Evolutionary conservation across 2,888 invertebrate species (phyloP), one percentile per base, ranked within the genome.

Genomic region (Drosophila neonasuta): DNA sequence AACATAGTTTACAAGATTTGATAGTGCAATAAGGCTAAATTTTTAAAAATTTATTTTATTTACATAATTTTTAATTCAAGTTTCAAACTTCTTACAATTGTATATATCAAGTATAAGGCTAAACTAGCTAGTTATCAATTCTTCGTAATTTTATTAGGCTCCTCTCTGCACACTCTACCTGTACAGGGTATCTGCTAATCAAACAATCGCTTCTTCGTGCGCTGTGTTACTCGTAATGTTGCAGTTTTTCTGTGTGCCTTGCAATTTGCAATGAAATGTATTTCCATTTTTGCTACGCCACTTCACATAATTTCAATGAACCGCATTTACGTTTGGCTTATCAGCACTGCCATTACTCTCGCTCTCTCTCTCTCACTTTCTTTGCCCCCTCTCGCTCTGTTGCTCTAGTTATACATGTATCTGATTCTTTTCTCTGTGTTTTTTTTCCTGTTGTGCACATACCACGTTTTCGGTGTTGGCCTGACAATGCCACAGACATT

Each of bases 301-400:
- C 73, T 52, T 74, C 70, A 80, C 84, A 75, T 86, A 79, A 71
- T 84, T 86, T 76, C 79, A 79, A 69, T 86, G 79, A 73, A 70
- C 82, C 79, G 77, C 77, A 84, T 86, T 73, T 84, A 67, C 84
- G 81, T 72, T 75, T 50, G 59, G 54, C 11, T 77, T 74, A 55
- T 62, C 59, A 39, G 51, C 13, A n/a, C 20, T 20, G 32, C 45
- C 17, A 39, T 51, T 52, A 34, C 65, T 55, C 36, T 44, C 39
- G 45, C 36, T 15, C 15, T 15, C 42, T 51, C 41, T 17, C n/a
- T 34, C 44, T n/a, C 17, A 15, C 30, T 20, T 7, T 17, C 36
- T 10, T 30, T 52, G 11, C 6, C 39, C 2, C 11, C 45, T 41
- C 52, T 56, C 62, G 52, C 44, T 63, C 42, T 45, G 20, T 10